Evolutionary conservation across 2,888 invertebrate species (phyloP), one percentile per base, ranked within the genome.

Genomic region (Tryphoninae sp.): DNA sequence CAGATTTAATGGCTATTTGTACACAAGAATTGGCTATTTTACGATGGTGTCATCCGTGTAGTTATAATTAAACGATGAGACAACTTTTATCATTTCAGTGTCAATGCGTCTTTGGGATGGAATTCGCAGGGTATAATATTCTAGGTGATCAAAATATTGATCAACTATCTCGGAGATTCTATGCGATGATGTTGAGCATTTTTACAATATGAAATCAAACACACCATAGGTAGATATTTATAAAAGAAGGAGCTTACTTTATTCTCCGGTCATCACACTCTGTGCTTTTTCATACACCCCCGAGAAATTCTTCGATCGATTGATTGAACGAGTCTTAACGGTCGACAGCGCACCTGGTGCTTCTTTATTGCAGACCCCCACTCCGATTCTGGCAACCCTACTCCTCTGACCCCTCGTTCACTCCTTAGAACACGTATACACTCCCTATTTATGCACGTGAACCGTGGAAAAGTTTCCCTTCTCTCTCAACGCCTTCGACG

Each of bases 301-400:
- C 68, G 62, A 62, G 23, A 69, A 79, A 82, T 76, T 82, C 64
- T 78, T 80, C 84, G 84, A 88, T 88, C 88, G 88, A 88, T 88
- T 87, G 87, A 88, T 88, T 86, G 86, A 88, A 88, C 84, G 81
- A 82, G 88, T 85, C 85, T 87, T 87, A 85, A 85, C 88, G 82
- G 84, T 83, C 82, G 84, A 80, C 78, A 84, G 82, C 84, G 85
- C 88, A 88, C 88, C 88, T 88, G 88, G 84, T 84, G 84, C 87
- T 88, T 86, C 86, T 87, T 86, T 85, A 87, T 74, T 45, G 59
- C 51, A 45, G 23, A n/a, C 26, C 26, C 51, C 40, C 62, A 55
- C 64, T 87, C 87, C 83, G 67, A 59, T 64, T 81, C 76, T 74
- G 49, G 49, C 84, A 77, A 71, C 83, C 82, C 83, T 86, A 62